Base-by-base conservation (phyloP, 2,888 invertebrate genomes). In the Cataglyphis livida region DNA sequence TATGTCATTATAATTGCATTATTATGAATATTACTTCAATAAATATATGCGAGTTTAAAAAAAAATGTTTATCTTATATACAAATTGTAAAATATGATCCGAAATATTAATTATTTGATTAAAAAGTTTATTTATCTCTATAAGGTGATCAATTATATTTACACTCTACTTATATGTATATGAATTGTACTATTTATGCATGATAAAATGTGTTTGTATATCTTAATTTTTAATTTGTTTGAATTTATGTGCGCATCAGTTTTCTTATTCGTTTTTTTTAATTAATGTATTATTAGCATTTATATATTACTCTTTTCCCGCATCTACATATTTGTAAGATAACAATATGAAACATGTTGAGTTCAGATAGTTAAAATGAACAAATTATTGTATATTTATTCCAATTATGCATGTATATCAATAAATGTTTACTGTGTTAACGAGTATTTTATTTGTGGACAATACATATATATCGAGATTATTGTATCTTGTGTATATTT, bases 391-490 rank as follows among this genome's bases (percentile, higher is more conserved):
- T 71, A 87, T 85, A 90, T 90, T 86, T 90, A 88, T 85, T 89
- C 83, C 32, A 82, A 84, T 64, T 74, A 38, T 90, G 90, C 89
- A 90, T 90, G 88, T 90, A 78, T 59, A 83, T 79, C 21, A 90
- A 90, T 91, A 90, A 90, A 90, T 66, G 78, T 84, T 85, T 70
- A 81, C 79, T 83, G 57, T 74, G 81, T 89, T 83, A 87, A 70
- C 25, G 61, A 70, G 62, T 64, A 85, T 84, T 86, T 85, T 85
- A 86, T 86, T 83, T 81, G 28, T 84, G 82, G 10, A 78, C n/a
- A 44, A 51, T 51, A 48, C 7, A 44, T 12, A 12, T 41, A 25
- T 81, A 51, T 54, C 61, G 35, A 15, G n/a, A 66, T 54, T 73
- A 41, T 12, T 21, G 32, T 76, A 48, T 12, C 38, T 28, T 86